phyloP scores from a whole-genome alignment of 2,888 invertebrate genomes.

The Acanthococcus lagerstroemiae region DNA sequence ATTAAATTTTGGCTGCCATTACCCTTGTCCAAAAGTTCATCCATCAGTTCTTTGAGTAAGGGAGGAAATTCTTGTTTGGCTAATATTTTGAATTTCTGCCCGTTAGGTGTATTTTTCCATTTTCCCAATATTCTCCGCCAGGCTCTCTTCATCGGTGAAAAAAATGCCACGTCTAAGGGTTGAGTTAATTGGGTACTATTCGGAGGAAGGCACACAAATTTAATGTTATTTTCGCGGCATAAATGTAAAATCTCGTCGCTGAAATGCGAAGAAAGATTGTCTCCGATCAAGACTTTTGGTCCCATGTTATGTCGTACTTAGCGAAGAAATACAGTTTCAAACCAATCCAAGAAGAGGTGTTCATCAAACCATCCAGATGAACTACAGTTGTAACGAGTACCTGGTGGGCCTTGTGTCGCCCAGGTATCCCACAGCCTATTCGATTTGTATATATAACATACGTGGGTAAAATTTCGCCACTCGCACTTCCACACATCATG shows the following conservation, averaged over 20 bases:
- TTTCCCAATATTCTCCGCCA: not conserved
- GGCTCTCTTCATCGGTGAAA: not conserved
- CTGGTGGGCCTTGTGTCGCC: not conserved
- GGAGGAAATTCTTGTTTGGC: not conserved
- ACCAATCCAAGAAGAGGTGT: not conserved
- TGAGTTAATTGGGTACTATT: not conserved
- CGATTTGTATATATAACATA: not conserved
- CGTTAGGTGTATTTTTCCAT: not conserved
- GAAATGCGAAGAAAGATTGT: not conserved
- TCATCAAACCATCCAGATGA: not conserved
- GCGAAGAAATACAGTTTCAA: not conserved
- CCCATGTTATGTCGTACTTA: not conserved
- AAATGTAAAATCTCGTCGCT: not conserved
- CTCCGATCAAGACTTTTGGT: not conserved
- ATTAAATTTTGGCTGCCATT: not conserved
- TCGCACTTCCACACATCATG: not conserved
- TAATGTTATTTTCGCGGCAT: not conserved
- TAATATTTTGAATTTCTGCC: not conserved
- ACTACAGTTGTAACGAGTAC: not conserved
- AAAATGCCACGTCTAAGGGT: not conserved
- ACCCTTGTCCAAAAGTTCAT: not conserved
- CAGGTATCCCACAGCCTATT: not conserved
- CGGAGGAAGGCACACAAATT: not conserved
- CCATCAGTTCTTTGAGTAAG: not conserved
- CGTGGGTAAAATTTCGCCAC: not conserved